Evolutionary conservation across 2,113 vertebrate genomes (phyloP).

Genomic region (Neodontobutis hainanensis): DNA sequence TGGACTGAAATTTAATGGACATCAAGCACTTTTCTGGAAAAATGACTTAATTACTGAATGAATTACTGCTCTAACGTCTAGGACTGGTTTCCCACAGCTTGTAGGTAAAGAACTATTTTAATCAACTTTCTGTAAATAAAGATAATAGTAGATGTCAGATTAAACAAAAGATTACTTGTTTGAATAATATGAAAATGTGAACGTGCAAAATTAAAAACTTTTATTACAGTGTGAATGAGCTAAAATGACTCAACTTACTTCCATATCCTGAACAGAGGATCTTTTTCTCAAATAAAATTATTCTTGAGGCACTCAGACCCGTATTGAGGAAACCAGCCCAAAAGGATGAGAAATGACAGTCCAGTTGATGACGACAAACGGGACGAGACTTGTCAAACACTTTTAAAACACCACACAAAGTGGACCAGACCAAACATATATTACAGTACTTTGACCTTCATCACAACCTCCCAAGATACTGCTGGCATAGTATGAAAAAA

Average conservation of each 20-base stretch:
- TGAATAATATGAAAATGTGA: too few relatives aligned
- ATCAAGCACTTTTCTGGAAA: constrained; percentile 21
- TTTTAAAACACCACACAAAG: constrained; percentile 65
- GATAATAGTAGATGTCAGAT: too few relatives aligned
- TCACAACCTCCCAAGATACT: constrained; percentile 65
- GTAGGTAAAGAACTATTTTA: not conserved
- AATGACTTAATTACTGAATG: too few relatives aligned
- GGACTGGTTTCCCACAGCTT: constrained; percentile 44
- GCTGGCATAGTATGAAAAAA: constrained; percentile 73
- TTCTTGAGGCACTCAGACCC: constrained; percentile 30
- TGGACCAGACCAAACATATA: constrained; percentile 72
- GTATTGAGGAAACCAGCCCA: constrained; percentile 52
- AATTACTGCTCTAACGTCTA: constrained; percentile 31
- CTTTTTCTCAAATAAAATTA: constrained; percentile 25
- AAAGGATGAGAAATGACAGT: constrained; percentile 37
- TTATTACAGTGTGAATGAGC: not conserved
- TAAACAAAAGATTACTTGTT: too few relatives aligned
- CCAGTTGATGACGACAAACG: constrained; percentile 58
- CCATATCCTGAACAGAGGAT: not conserved
- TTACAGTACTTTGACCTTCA: constrained; percentile 76
- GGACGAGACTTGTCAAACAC: constrained; percentile 73
- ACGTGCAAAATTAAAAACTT: not conserved
- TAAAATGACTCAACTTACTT: not conserved
- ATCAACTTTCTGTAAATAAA: too few relatives aligned
- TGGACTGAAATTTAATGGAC: constrained; percentile 44